Evolutionary conservation across 2,113 vertebrate species (phyloP), one percentile per base, ranked within the genome.

Genomic region (Halichoerus grypus): DNA sequence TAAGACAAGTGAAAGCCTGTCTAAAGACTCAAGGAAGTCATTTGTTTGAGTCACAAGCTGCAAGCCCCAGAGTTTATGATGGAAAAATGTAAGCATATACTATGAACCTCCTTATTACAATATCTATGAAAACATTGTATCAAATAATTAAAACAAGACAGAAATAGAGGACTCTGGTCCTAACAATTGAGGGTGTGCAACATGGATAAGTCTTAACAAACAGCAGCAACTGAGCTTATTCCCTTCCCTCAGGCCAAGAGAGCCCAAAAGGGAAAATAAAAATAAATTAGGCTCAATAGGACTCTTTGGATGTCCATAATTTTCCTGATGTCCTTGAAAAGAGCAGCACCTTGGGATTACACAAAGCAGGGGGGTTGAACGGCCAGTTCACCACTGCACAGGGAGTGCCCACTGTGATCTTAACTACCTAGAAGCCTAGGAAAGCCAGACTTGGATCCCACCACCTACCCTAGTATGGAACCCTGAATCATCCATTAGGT

Each of bases 81-180:
- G 14, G 65, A 94, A 95, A 98, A 94, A 31, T 36, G 91, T 4
- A n/a, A 42, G 5, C 33, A 67, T 49, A 63, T 91, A 95, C 88
- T 59, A 93, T 92, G 77, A 84, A 55, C n/a, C 63, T 72, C 16
- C 39, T 96, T 91, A 96, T 93, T 91, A 76, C 6, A 63, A 13
- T 88, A 96, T 89, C 88, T 93, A 13, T 92, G 79, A 97, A 97
- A 96, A 96, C 21, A 69, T 61, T 51, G 16, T 33, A 83, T 55
- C 74, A 71, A 88, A 83, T 88, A 91, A 98, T 94, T 96, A 88
- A 98, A 94, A 96, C 16, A 96, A 96, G 91, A 77, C 72, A 96
- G 31, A 91, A 94, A 94, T 67, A 67, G 72, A 96, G 46, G 28
- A 91, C 39, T 26, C 3, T 63, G 59, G 16, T 42, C 46, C 82